These are phyloP conservation scores for Leptoteleia sp. DNA, from an alignment of 1,140 invertebrate genomes.

Conservation along the genomic window DNA sequence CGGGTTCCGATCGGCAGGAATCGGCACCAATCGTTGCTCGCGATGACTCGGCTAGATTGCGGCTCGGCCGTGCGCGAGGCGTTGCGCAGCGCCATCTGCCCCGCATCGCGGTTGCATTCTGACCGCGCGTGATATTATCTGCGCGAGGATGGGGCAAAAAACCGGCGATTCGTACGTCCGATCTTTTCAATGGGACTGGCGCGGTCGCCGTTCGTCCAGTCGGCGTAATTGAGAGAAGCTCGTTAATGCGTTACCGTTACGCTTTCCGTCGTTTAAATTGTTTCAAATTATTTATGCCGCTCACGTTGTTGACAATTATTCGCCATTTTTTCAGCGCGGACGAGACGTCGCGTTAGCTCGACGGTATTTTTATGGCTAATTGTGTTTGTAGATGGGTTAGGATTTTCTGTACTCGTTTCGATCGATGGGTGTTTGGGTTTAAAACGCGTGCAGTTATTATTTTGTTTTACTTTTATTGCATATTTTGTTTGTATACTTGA, in stretches of 20 bases:
- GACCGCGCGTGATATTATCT: neutral
- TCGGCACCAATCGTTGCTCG: too few species aligned
- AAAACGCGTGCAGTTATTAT: too few species aligned
- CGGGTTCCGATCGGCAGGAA: conserved; percentile 38
- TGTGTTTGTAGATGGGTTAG: too few species aligned
- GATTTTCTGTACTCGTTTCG: too few species aligned
- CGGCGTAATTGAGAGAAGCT: neutral
- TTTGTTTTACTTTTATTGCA: too few species aligned
- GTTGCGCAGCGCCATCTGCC: conserved; percentile 14
- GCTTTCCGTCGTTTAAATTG: neutral
- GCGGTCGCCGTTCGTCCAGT: too few species aligned
- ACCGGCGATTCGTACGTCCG: neutral
- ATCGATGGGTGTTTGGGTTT: too few species aligned
- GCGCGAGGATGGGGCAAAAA: conserved; percentile 4
- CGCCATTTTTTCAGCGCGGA: conserved; percentile 7
- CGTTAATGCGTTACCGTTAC: conserved; percentile 4
- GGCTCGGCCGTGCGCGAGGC: neutral
- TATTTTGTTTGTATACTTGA: too few species aligned
- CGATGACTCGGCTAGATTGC: conserved; percentile 64
- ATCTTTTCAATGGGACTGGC: neutral
- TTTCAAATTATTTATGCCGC: neutral
- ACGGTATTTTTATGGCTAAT: too few species aligned
- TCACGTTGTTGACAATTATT: conserved; percentile 1
- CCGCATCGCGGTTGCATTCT: neutral
- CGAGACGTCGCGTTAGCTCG: conserved; percentile 16